Conservation (phyloP, 2,797 vertebrate genomes). For the Glossophaga mutica region DNA sequence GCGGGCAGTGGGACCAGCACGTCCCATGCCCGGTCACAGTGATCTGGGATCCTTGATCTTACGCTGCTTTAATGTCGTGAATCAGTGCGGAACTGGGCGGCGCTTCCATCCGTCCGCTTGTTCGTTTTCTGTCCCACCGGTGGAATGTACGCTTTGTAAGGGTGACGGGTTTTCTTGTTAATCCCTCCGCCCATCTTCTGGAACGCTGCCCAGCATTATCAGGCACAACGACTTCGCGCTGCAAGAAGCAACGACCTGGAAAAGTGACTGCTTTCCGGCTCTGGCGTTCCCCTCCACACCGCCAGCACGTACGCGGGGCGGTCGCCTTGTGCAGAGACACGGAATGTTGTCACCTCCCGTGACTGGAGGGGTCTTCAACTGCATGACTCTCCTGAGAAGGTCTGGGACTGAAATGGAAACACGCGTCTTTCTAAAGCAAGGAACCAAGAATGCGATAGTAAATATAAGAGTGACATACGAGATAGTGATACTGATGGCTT, state of each 20-base stretch:
- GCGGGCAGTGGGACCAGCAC: fast-evolving
- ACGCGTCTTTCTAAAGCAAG: background rate
- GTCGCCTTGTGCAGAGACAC: background rate
- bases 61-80: fast-evolving
- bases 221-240: background rate
- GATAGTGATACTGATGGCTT: background rate
- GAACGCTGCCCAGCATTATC: background rate
- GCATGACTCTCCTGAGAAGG: background rate
- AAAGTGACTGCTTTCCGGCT: background rate
- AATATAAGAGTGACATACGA: background rate
- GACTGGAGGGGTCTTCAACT: background rate
- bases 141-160: background rate
- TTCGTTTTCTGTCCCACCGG: background rate
- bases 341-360: fast-evolving
- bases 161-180: background rate
- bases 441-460: background rate
- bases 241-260: background rate
- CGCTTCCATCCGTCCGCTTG: background rate
- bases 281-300: background rate
- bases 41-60: background rate
- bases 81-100: background rate
- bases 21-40: fast-evolving
- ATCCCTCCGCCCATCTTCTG: background rate
- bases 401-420: background rate
- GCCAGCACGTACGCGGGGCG: background rate